These are phyloP conservation scores for Cavia porcellus DNA, from an alignment of 2,113 vertebrate species.

Conservation along the genomic window DNA sequence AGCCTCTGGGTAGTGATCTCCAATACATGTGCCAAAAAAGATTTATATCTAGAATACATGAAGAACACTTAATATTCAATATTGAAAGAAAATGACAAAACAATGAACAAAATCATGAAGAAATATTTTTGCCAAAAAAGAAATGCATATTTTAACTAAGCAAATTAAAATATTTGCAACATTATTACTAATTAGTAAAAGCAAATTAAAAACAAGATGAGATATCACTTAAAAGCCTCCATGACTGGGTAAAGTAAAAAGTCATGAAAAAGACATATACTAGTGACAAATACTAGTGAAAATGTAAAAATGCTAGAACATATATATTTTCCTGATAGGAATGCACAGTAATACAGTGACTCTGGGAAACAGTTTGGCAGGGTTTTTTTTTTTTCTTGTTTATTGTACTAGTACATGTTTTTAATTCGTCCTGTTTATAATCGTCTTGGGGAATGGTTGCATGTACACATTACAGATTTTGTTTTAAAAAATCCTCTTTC, in stretches of 20 bases:
- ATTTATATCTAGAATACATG: too few species aligned
- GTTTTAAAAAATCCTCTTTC: neutral
- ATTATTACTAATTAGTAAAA: neutral
- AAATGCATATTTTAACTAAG: neutral
- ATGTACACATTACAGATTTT: neutral
- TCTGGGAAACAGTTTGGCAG: neutral
- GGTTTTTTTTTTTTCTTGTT: neutral
- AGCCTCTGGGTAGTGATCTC: too few species aligned
- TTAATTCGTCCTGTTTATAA: neutral
- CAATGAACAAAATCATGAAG: neutral
- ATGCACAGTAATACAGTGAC: neutral
- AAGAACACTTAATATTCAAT: conserved; percentile 18
- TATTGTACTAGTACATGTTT: neutral
- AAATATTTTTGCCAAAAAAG: conserved; percentile 3
- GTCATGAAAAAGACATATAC: neutral
- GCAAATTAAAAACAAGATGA: neutral
- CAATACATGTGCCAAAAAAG: too few species aligned
- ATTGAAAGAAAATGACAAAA: neutral
- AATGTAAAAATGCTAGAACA: neutral
- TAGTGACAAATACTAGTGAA: too few species aligned
- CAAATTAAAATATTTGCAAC: neutral
- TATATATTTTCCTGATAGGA: neutral
- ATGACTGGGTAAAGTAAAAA: neutral
- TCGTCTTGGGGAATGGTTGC: neutral
- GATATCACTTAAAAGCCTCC: neutral